These are phyloP conservation scores for Sarcophaga peregrina DNA, from an alignment of 1,140 invertebrate genomes.

Conservation along the genomic window DNA sequence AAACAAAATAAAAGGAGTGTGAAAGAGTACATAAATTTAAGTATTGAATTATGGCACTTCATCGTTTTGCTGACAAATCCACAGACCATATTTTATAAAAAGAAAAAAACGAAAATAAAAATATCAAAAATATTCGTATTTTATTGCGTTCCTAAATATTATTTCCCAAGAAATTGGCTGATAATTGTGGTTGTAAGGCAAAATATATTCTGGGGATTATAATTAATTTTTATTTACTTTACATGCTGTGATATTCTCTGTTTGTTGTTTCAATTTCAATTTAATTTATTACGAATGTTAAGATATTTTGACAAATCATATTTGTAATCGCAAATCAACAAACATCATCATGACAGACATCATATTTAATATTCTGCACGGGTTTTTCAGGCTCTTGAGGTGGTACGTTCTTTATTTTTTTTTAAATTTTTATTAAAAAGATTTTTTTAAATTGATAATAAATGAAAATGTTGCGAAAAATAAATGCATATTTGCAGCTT, in stretches of 20 bases:
- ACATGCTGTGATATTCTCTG: not conserved
- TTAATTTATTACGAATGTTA: conserved; percentile 10
- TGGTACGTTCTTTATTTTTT: not conserved
- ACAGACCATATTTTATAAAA: too few species aligned
- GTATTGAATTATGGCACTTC: too few species aligned
- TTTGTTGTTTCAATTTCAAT: not conserved
- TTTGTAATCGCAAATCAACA: not conserved
- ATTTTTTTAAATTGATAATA: not conserved
- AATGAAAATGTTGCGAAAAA: not conserved
- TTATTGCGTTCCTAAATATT: too few species aligned
- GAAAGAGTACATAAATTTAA: too few species aligned
- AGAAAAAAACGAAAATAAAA: too few species aligned
- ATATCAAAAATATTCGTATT: too few species aligned
- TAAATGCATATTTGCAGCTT: too few species aligned
- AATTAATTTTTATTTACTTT: not conserved
- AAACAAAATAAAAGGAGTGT: too few species aligned
- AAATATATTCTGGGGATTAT: too few species aligned
- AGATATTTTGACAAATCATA: conserved; percentile 16
- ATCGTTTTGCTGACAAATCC: too few species aligned
- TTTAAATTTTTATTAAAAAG: not conserved
- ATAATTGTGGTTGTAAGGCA: too few species aligned
- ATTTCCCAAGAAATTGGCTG: too few species aligned
- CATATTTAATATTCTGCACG: conserved; percentile 8
- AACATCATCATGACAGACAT: not conserved
- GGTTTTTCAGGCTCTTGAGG: not conserved